These are phyloP conservation scores for Psettodes erumei DNA, from an alignment of 2,113 vertebrate genomes.

Conservation along the genomic window DNA sequence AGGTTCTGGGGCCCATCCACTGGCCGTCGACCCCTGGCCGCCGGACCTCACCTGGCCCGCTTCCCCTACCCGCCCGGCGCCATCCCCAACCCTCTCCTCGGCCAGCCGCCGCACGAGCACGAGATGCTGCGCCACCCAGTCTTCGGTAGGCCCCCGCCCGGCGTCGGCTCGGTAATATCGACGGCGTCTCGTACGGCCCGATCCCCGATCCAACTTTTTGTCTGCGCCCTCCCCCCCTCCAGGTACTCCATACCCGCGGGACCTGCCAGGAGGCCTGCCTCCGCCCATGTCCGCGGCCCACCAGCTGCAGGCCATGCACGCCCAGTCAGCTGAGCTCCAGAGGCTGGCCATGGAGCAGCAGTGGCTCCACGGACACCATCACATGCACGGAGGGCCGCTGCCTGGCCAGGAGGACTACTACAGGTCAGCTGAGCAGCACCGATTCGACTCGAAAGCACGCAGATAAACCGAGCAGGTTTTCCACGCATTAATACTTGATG, in stretches of 20 bases:
- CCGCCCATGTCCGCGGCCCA: conserved; percentile 97
- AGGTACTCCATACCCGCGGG: conserved; percentile 94
- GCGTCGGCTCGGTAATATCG: neutral
- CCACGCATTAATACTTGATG: neutral
- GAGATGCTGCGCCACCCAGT: conserved; percentile 98
- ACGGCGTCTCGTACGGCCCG: no score
- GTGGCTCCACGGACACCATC: conserved; percentile 96
- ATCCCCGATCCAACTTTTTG: neutral
- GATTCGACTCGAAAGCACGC: neutral
- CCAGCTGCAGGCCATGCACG: conserved; percentile 98
- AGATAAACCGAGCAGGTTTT: neutral
- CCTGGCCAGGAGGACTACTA: conserved; percentile 99
- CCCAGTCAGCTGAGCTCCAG: conserved; percentile 96
- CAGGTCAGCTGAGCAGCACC: conserved; percentile 83
- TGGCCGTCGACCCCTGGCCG: conserved; percentile 89
- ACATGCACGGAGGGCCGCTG: conserved; percentile 96
- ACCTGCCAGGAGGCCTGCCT: conserved; percentile 91
- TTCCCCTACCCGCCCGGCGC: conserved; percentile 96
- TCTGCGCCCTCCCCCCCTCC: conserved; percentile 36
- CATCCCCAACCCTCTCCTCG: conserved; percentile 94
- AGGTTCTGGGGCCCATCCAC: conserved; percentile 94
- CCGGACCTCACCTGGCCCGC: conserved; percentile 93
- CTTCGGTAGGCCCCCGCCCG: conserved; percentile 86
- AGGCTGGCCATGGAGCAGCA: conserved; percentile 98
- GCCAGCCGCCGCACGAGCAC: conserved; percentile 95